These are phyloP conservation scores for Pseudocheirus occidentalis DNA, from an alignment of 2,797 vertebrate genomes.

Conservation along the genomic window DNA sequence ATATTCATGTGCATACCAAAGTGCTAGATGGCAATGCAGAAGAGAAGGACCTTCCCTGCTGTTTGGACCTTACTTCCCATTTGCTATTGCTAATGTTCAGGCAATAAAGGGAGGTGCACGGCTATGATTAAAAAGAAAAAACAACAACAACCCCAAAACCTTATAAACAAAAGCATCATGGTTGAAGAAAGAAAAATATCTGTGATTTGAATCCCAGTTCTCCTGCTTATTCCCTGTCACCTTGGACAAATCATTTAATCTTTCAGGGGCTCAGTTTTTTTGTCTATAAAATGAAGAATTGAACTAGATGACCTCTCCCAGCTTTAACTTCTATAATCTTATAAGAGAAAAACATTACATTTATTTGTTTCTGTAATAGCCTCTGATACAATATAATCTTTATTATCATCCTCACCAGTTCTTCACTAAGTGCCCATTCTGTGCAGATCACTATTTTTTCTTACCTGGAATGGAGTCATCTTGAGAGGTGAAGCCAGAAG, in stretches of 20 bases:
- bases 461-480: slow-evolving; percentile 81
- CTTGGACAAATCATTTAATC: background rate
- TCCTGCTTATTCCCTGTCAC: background rate
- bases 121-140: background rate
- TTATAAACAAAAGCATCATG: background rate
- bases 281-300: background rate
- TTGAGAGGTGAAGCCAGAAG: slow-evolving; percentile 79
- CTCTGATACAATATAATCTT: background rate
- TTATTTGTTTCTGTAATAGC: background rate
- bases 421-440: background rate
- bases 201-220: background rate
- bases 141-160: background rate
- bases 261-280: background rate
- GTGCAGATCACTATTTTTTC: background rate
- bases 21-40: background rate
- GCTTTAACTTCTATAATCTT: background rate
- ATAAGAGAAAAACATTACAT: background rate
- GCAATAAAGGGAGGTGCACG: background rate
- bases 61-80: background rate
- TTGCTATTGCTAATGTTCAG: background rate
- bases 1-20: background rate
- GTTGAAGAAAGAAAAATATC: background rate
- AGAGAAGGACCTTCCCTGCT: background rate
- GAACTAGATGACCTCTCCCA: background rate
- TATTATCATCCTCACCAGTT: background rate